phyloP scores from a whole-genome alignment of 2,113 vertebrate genomes.

The Gallinago media region DNA sequence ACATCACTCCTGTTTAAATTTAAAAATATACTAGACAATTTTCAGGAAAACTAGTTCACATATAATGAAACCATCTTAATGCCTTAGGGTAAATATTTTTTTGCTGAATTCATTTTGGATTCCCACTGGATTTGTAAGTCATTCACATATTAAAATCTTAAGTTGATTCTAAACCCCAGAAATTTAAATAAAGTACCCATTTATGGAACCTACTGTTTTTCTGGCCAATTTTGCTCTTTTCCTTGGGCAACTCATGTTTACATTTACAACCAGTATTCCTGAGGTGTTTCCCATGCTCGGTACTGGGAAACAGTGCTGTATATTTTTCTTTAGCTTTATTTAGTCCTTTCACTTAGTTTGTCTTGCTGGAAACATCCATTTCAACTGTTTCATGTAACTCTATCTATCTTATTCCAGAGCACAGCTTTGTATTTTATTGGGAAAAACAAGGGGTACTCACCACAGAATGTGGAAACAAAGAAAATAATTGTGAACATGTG shows the following conservation, averaged over 20 bases:
- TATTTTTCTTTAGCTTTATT: not conserved
- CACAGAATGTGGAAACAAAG: conserved; percentile 21
- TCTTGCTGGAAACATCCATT: not conserved
- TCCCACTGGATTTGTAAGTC: conserved; percentile 4
- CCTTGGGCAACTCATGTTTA: not conserved
- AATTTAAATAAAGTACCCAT: not conserved
- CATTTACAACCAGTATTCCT: not conserved
- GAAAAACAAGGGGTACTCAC: not conserved
- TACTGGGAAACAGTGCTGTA: not conserved
- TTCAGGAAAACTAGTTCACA: not conserved
- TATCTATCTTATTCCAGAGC: not conserved
- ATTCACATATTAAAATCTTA: not conserved
- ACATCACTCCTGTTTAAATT: not conserved
- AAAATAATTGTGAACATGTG: not conserved
- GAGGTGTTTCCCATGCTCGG: not conserved
- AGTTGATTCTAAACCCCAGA: not conserved
- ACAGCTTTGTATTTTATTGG: not conserved
- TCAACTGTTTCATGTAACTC: not conserved
- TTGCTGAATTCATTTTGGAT: not conserved
- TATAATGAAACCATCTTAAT: not conserved
- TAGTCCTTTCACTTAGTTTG: not conserved
- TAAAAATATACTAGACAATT: not conserved
- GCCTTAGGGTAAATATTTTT: not conserved
- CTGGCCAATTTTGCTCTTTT: not conserved
- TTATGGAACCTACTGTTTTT: not conserved